phyloP scores from a whole-genome alignment of 2,113 vertebrate genomes.

The Oenanthe melanoleuca region DNA sequence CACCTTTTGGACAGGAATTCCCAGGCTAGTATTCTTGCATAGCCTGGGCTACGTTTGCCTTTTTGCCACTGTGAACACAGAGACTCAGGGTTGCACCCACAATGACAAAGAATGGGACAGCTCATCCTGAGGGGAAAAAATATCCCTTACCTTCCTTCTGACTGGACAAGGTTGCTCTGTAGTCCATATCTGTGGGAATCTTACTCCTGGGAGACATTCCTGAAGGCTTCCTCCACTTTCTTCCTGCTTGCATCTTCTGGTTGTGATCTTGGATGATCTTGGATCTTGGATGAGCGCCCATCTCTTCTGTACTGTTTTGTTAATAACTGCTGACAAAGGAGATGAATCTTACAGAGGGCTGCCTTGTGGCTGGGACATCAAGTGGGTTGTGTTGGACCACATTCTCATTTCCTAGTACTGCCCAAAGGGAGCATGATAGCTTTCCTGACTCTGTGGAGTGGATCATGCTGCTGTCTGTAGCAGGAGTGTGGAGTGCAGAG shows the following conservation, averaged over 20 bases:
- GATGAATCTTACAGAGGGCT: neutral
- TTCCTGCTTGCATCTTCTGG: neutral
- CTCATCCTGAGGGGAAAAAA: neutral
- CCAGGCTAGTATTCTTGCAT: neutral
- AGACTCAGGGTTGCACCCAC: neutral
- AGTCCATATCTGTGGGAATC: neutral
- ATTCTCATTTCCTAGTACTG: neutral
- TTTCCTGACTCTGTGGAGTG: neutral
- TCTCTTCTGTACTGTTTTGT: neutral
- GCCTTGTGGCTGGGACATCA: neutral
- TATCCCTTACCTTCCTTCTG: neutral
- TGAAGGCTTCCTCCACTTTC: neutral
- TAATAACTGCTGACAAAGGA: neutral
- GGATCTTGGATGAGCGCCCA: neutral
- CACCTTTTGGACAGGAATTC: neutral
- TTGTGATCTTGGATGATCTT: neutral
- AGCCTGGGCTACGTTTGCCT: neutral
- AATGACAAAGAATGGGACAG: neutral
- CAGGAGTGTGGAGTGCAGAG: neutral
- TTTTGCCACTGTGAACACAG: neutral
- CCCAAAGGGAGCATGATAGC: neutral
- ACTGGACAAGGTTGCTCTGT: neutral
- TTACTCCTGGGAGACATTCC: neutral
- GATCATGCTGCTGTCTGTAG: neutral
- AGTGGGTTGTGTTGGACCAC: neutral